Conservation (phyloP, 2,113 vertebrate genomes). For the Saguinus imperator region DNA sequence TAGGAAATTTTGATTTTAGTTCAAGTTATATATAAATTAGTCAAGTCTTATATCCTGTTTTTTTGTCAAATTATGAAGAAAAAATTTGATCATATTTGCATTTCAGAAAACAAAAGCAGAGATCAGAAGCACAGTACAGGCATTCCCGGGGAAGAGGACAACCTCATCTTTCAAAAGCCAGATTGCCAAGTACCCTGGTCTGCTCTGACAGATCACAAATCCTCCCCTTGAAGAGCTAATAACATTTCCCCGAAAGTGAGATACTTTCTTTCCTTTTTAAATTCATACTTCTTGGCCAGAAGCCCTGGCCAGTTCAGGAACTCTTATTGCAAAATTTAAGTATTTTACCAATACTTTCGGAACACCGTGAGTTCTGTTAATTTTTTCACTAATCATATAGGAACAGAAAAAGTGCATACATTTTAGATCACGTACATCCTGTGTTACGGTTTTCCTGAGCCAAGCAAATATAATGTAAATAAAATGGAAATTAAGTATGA, state of each 20-base stretch:
- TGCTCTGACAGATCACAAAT: neutral
- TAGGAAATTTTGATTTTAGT: neutral
- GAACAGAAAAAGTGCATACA: neutral
- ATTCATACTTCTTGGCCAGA: slow-evolving; percentile 18
- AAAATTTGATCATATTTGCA: neutral
- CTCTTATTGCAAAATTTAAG: slow-evolving; percentile 9
- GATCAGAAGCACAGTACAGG: neutral
- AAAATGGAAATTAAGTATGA: neutral
- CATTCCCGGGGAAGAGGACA: rapidly evolving
- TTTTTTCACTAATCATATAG: neutral
- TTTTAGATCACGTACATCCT: neutral
- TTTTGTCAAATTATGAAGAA: neutral
- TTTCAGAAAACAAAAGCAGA: neutral
- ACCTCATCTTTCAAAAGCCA: neutral
- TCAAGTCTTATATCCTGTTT: neutral
- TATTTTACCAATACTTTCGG: neutral
- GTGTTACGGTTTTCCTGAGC: neutral
- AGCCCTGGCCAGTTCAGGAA: neutral
- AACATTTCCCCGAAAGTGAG: neutral
- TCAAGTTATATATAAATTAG: neutral
- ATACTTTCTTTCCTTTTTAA: neutral
- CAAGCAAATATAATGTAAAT: neutral
- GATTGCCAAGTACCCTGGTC: rapidly evolving
- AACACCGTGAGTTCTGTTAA: neutral
- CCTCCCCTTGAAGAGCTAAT: neutral